Conservation (phyloP, 2,113 vertebrate genomes). For the Cryptoleucopteryx plumbea region DNA sequence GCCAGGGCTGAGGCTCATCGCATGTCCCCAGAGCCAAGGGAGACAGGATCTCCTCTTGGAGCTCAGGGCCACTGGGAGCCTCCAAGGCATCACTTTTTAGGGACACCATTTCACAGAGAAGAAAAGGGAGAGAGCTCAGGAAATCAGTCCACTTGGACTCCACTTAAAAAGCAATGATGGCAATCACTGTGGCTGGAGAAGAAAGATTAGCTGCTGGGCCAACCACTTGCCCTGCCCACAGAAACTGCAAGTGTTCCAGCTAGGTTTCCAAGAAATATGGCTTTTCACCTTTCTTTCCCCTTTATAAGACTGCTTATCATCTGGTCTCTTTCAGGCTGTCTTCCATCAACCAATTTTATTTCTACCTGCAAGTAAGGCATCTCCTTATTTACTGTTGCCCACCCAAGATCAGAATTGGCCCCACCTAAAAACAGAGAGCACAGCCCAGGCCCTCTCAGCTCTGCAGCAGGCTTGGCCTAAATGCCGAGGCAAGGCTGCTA, state of each 20-base stretch:
- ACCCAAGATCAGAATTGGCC: not conserved
- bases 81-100: not conserved
- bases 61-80: not conserved
- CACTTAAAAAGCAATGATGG: not conserved
- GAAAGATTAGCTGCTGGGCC: not conserved
- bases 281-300: not conserved
- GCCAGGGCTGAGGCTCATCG: not conserved
- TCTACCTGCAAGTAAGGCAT: not conserved
- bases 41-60: not conserved
- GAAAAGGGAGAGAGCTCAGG: not conserved
- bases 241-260: not conserved
- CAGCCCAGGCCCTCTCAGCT: accelerated
- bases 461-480: not conserved
- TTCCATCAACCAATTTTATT: not conserved
- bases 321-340: not conserved
- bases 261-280: not conserved
- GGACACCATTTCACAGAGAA: not conserved
- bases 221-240: not conserved
- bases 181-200: not conserved
- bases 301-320: not conserved
- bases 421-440: not conserved
- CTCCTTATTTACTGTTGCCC: not conserved
- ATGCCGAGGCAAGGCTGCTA: not conserved
- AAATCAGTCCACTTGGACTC: not conserved
- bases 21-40: not conserved